Percentiles rank a stretch among this genome's conserved stretches.
phyloP scores from a whole-genome alignment of 2,113 vertebrate genomes.

The Amphiprion ocellaris region DNA sequence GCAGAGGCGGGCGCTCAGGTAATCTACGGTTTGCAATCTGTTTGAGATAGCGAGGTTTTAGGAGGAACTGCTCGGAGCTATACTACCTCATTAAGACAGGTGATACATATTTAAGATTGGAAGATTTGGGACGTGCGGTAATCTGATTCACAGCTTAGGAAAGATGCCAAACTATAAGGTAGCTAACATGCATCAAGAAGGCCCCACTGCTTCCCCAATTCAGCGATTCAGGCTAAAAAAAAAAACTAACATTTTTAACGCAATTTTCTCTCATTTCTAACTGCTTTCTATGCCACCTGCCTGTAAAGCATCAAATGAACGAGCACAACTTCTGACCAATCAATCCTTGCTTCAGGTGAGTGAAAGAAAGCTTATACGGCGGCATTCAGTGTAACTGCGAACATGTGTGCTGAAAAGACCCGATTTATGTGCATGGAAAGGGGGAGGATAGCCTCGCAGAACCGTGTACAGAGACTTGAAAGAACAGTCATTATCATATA shows the following conservation, averaged over 20 bases:
- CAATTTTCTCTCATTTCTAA: no score
- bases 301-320: no score
- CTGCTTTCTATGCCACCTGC: no score
- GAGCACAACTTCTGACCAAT: neutral
- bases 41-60: slow-evolving; percentile 31
- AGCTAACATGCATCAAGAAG: no score
- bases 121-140: slow-evolving; percentile 34
- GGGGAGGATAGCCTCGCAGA: neutral
- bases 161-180: neutral
- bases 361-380: neutral
- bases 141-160: slow-evolving; percentile 44
- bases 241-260: no score
- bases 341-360: neutral
- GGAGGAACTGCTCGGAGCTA: slow-evolving; percentile 25
- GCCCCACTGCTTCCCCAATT: no score
- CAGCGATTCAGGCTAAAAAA: no score
- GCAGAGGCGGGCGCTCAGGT: neutral
- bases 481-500: slow-evolving; percentile 42
- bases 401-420: neutral
- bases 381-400: neutral
- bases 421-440: neutral
- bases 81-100: slow-evolving; percentile 28
- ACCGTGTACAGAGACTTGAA: slow-evolving; percentile 24
- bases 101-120: slow-evolving; percentile 56
- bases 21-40: slow-evolving; percentile 18